These are phyloP conservation scores for Dipodomys spectabilis DNA, from an alignment of 2,113 vertebrate species.

Conservation along the genomic window DNA sequence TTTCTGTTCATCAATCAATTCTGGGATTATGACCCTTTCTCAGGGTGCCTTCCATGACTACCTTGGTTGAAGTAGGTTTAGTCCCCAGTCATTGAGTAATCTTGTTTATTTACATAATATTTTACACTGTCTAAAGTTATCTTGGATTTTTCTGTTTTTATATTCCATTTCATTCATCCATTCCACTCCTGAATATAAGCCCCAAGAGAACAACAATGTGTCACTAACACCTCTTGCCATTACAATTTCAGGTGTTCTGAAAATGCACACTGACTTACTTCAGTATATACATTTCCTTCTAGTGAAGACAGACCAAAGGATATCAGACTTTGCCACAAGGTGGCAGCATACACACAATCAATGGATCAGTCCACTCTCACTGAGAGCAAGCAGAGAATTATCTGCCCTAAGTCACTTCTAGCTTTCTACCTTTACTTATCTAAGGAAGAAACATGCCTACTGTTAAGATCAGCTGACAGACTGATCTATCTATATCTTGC, in stretches of 20 bases:
- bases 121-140: neutral
- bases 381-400: fast-evolving
- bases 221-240: no score
- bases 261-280: neutral
- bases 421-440: neutral
- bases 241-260: fast-evolving
- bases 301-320: neutral
- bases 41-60: neutral
- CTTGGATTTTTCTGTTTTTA: neutral
- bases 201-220: neutral
- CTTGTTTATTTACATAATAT: neutral
- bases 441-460: neutral
- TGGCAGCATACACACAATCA: slow-evolving; percentile 12
- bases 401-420: fast-evolving
- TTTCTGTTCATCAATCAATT: neutral
- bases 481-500: neutral
- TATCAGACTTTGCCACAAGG: neutral
- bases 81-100: fast-evolving
- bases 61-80: neutral
- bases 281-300: neutral
- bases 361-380: fast-evolving
- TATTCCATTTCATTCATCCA: neutral
- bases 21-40: neutral
- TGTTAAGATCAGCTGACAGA: neutral
- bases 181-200: neutral